Conservation (phyloP, 1,140 invertebrate genomes). For the Oedothorax gibbosus region DNA sequence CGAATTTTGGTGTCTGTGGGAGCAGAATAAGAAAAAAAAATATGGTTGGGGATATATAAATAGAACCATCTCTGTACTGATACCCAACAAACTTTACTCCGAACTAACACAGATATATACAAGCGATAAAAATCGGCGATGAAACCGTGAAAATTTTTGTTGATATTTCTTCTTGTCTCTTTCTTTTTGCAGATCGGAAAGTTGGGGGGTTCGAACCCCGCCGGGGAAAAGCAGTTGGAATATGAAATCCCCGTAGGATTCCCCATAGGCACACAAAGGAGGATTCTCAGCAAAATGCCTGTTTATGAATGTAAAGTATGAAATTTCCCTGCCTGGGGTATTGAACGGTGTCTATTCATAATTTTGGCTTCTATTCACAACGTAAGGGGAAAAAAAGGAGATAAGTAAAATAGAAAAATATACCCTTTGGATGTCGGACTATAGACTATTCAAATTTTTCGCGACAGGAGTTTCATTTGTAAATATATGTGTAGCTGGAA, state of each 20-base stretch:
- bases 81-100: slow-evolving; percentile 37
- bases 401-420: neutral
- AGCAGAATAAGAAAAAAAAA: neutral
- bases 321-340: slow-evolving; percentile 48
- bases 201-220: neutral
- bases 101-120: slow-evolving; percentile 58
- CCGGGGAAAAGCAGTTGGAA: neutral
- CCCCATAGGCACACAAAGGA: slow-evolving; percentile 1
- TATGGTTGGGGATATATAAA: slow-evolving; percentile 27
- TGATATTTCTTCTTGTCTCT: slow-evolving; percentile 60
- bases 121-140: slow-evolving; percentile 60
- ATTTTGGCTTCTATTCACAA: slow-evolving; percentile 51
- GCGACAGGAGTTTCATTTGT: no score
- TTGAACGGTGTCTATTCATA: slow-evolving; percentile 45
- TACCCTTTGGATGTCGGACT: no score
- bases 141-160: slow-evolving; percentile 61
- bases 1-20: neutral
- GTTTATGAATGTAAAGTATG: slow-evolving; percentile 58
- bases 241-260: slow-evolving; percentile 27
- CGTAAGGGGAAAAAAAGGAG: neutral
- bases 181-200: slow-evolving; percentile 52
- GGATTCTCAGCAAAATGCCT: neutral
- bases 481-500: no score
- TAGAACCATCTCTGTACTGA: slow-evolving; percentile 34
- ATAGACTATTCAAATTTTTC: no score